Conservation (phyloP, 2,797 vertebrate species). For the Steatocranus sp. region DNA sequence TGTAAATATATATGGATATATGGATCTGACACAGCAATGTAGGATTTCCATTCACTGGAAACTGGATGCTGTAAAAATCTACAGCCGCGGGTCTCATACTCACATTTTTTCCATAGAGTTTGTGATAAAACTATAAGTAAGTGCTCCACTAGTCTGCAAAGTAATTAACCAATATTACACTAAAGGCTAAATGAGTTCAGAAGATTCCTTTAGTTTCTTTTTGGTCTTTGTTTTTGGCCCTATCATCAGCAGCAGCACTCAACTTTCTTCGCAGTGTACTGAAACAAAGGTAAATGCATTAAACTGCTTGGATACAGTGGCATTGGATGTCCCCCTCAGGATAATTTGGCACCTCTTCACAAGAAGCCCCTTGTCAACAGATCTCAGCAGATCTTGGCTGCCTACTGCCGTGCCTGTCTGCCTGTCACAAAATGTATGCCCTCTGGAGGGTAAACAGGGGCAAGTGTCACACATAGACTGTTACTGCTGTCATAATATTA, state of each 20-base stretch:
- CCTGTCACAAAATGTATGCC: conserved; percentile 25
- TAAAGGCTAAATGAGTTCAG: neutral
- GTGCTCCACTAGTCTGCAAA: neutral
- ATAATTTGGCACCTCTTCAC: conserved; percentile 46
- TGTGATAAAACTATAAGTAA: neutral
- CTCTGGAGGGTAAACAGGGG: neutral
- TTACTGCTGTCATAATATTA: neutral
- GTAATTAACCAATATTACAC: neutral
- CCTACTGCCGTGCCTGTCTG: conserved; percentile 1
- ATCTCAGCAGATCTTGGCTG: conserved; percentile 31
- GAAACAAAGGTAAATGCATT: conserved; percentile 2
- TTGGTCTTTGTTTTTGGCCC: neutral
- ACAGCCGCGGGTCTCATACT: neutral
- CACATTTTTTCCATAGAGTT: neutral
- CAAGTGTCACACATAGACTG: neutral
- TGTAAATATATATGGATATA: neutral
- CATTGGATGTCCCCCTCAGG: conserved; percentile 26
- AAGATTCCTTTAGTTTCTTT: neutral
- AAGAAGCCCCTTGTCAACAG: conserved; percentile 38
- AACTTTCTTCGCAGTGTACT: neutral
- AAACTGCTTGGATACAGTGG: conserved; percentile 8
- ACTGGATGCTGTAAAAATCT: neutral
- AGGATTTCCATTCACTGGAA: neutral
- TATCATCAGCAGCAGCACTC: neutral
- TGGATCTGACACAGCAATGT: neutral